These are phyloP conservation scores for Clitarchus hookeri DNA, from an alignment of 2,888 invertebrate genomes.

Conservation along the genomic window DNA sequence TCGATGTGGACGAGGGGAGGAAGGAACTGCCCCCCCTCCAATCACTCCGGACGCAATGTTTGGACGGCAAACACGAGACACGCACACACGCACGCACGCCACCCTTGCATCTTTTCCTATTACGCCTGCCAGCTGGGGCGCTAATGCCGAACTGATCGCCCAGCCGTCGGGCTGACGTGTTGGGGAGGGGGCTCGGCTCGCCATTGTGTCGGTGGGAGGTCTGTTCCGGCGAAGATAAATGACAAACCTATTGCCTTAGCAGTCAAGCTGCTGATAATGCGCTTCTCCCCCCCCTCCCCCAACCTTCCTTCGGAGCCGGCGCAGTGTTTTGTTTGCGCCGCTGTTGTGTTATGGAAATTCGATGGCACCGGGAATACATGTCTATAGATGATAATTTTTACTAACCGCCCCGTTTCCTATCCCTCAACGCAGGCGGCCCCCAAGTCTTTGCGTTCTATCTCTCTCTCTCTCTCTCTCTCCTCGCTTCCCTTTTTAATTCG, in stretches of 20 bases:
- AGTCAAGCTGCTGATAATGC: conserved; percentile 9
- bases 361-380: conserved; percentile 25
- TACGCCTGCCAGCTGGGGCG: conserved; percentile 34
- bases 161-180: neutral
- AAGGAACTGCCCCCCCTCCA: neutral
- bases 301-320: conserved; percentile 17
- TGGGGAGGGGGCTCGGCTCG: neutral
- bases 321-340: conserved; percentile 35
- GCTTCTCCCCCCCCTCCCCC: neutral
- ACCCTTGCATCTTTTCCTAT: conserved; percentile 31
- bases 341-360: conserved; percentile 38
- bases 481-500: neutral
- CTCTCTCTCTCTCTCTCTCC: neutral
- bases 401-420: neutral
- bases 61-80: conserved; percentile 14
- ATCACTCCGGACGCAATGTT: conserved; percentile 14
- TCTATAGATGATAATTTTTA: conserved; percentile 9
- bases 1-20: neutral
- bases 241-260: conserved; percentile 39
- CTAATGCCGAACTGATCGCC: conserved; percentile 34
- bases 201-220: conserved; percentile 28
- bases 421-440: neutral
- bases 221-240: conserved; percentile 38
- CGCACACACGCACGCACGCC: neutral
- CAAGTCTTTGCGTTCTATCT: neutral